Evolutionary conservation across 2,797 vertebrate genomes (phyloP), one percentile per base, ranked within the genome.

Genomic region (Lateolabrax maculatus): DNA sequence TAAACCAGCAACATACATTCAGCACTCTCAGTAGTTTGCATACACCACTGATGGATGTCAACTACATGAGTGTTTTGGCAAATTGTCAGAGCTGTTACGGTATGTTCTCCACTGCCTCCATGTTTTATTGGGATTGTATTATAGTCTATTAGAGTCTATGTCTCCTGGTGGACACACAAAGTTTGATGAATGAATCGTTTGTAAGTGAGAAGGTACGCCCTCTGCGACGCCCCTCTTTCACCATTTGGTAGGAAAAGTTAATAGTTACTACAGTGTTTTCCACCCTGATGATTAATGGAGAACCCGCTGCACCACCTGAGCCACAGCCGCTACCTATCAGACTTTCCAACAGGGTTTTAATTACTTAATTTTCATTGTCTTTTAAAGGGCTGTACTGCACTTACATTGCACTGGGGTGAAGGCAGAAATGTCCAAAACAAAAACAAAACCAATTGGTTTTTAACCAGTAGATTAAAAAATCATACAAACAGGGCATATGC

Each of bases 121-220:
- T 31, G 10, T 53, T 81, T 78, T 44, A 81, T 43, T 25, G 62
- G 25, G 6, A 18, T n/a, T n/a, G n/a, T n/a, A n/a, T n/a, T n/a
- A n/a, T n/a, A n/a, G n/a, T n/a, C n/a, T n/a, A n/a, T n/a, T n/a
- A 37, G 6, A 9, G 34, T 67, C 81, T 60, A 76, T 71, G 34
- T 65, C 21, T 69, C 71, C 62, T n/a, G n/a, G 31, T 43, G 43
- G 75, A 48, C 13, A 7, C 27, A 65, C 6, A 62, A 68, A 52
- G 7, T 41, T 9, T 19, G 49, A 70, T 72, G 71, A 73, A 75
- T 58, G 34, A 55, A 63, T 58, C 5, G 64, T 65, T 62, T 56
- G 67, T 77, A 21, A 29, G 36, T 36, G 15, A 48, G 57, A 16
- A 57, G 37, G 0, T 13, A 58, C 61, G 9, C 57, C 74, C 46